These are phyloP conservation scores for Microctenopoma lineatum DNA, from an alignment of 2,797 vertebrate genomes.

Conservation along the genomic window DNA sequence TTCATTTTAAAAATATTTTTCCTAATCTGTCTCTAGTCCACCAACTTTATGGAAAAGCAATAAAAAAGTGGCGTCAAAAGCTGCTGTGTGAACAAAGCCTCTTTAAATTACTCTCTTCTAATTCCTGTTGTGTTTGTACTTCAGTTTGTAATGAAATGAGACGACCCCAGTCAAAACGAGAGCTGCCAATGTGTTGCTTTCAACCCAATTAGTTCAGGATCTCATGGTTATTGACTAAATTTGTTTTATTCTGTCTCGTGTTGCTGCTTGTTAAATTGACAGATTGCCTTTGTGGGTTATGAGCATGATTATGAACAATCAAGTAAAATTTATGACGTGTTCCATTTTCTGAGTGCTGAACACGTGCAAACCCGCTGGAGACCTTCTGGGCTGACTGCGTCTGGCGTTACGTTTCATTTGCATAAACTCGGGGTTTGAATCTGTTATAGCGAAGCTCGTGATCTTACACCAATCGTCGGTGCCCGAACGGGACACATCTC, in stretches of 20 bases:
- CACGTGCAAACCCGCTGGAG: slow-evolving; percentile 7
- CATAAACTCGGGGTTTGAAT: slow-evolving; percentile 38
- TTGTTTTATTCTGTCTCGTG: slow-evolving; percentile 20
- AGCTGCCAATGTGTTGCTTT: slow-evolving; percentile 4
- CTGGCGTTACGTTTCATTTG: slow-evolving; percentile 14
- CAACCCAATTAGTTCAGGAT: background rate
- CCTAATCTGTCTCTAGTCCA: background rate
- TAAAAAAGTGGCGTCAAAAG: background rate
- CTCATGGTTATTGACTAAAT: background rate
- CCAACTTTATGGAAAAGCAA: background rate
- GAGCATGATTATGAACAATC: slow-evolving; percentile 7
- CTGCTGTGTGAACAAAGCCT: no score
- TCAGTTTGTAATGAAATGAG: background rate
- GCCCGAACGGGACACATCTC: slow-evolving; percentile 61
- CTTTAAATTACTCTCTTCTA: background rate
- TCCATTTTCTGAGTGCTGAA: slow-evolving; percentile 1
- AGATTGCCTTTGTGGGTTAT: slow-evolving; percentile 13
- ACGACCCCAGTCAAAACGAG: background rate
- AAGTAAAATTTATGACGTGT: slow-evolving; percentile 5
- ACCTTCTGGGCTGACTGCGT: background rate
- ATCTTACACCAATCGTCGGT: slow-evolving; percentile 28
- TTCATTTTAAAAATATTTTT: background rate
- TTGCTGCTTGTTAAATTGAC: slow-evolving; percentile 24
- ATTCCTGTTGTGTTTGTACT: background rate
- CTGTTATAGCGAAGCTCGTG: slow-evolving; percentile 29